Base-by-base conservation (phyloP, 2,113 vertebrate species). In the Ploceus nigricollis region DNA sequence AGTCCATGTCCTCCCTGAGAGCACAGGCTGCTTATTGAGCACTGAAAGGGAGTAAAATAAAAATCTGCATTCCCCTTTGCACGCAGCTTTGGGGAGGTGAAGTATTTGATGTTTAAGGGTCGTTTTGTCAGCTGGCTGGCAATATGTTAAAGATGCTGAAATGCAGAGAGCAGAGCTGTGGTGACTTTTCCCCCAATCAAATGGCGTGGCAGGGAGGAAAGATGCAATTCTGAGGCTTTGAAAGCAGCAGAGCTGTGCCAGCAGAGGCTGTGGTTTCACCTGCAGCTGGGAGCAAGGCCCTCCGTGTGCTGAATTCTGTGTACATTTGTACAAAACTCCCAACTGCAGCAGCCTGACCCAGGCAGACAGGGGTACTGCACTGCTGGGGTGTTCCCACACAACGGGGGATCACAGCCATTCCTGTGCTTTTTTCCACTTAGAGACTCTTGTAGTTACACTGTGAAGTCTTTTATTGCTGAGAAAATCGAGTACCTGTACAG, bases 241-340 rank as follows among this genome's bases (percentile, higher is more conserved):
- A 53, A 82, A 54, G 33, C 78, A 53, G 4, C 77, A 60, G 72
- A 51, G 48, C 87, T 78, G 89, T 6, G 7, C 75, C 60, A 89
- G 14, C 48, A 69, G 87, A 80, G 57, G 47, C 82, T 80, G 75
- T 66, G 15, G 75, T 33, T 93, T 93, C 84, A 89, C 87, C 91
- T 92, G 83, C 28, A 53, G 73, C 87, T 65, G 63, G 28, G 58
- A 89, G 70, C 39, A 53, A 56, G 73, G 4, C 51, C 42, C 60
- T 68, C 48, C 4, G 1, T 7, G 6, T 22, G 45, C 61, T 70
- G 57, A 18, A 15, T 35, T 58, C 89, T 7, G 39, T 6, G 10
- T 21, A 6, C 14, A 15, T 31, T 48, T 33, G 53, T 13, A 7
- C 47, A 44, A 40, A 80, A 18, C 48, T 21, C n/a, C 16, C 35